These are phyloP conservation scores for Amazonetta brasiliensis DNA, from an alignment of 2,797 vertebrate species.

Conservation along the genomic window DNA sequence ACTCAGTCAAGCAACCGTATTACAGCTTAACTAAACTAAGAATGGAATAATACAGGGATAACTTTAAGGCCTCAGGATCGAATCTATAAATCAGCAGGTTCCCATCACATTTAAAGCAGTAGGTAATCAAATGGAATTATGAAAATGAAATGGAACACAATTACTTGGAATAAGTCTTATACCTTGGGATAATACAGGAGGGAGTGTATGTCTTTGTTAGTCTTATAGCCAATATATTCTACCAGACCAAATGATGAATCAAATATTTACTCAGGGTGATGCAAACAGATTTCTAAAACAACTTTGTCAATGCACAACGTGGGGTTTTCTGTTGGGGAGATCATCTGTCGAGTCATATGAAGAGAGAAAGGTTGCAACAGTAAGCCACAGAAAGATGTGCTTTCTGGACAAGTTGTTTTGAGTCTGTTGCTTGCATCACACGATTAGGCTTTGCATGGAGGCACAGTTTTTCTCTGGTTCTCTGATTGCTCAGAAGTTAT, in stretches of 20 bases:
- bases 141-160: background rate
- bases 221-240: background rate
- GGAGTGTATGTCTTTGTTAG: background rate
- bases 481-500: background rate
- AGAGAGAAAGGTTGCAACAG: conserved; percentile 12
- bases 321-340: background rate
- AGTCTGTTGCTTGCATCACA: background rate
- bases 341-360: conserved; percentile 15
- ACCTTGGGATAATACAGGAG: background rate
- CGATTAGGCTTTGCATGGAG: background rate
- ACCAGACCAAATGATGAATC: background rate
- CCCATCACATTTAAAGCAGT: background rate
- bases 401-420: conserved; percentile 13
- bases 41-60: background rate
- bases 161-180: background rate
- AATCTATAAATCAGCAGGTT: background rate
- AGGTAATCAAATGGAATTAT: background rate
- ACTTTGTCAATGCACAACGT: background rate
- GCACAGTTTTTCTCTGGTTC: background rate
- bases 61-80: background rate
- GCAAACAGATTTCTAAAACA: conserved; percentile 7
- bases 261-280: conserved; percentile 32
- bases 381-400: background rate
- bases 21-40: conserved; percentile 1
- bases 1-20: background rate